These are phyloP conservation scores for Antennarius striatus DNA, from an alignment of 2,113 vertebrate genomes.

Conservation along the genomic window DNA sequence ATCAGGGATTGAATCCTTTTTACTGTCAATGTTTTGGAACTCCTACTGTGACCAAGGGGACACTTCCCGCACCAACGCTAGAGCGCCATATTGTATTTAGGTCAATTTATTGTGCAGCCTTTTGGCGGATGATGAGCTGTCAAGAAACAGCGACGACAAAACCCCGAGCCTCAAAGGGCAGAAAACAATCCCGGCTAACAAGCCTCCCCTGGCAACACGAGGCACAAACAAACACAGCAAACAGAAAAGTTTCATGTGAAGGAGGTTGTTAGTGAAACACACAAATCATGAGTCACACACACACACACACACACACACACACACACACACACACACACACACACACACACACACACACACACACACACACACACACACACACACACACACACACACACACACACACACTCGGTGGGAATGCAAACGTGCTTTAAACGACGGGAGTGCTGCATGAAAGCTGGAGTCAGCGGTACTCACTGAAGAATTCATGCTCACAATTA, in stretches of 20 bases:
- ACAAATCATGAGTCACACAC: background rate
- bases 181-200: constrained; percentile 62
- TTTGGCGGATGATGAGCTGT: constrained; percentile 57
- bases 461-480: constrained; percentile 44
- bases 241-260: constrained; percentile 46
- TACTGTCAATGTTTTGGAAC: background rate
- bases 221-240: constrained; percentile 54
- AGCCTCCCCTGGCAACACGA: constrained; percentile 43
- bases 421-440: constrained; percentile 52
- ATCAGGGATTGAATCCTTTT: background rate
- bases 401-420: constrained; percentile 18
- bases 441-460: constrained; percentile 44
- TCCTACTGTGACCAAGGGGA: constrained; percentile 2
- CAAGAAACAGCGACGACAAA: constrained; percentile 31
- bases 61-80: background rate
- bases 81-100: constrained; percentile 56
- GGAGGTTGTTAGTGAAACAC: constrained; percentile 43
- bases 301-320: background rate
- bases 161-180: constrained; percentile 46
- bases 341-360: constrained; percentile 1
- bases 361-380: background rate
- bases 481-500: constrained; percentile 62
- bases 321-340: constrained; percentile 1
- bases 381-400: background rate
- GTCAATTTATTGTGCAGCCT: constrained; percentile 51